These are phyloP conservation scores for Epinephelus cyanopodus DNA, from an alignment of 2,113 vertebrate genomes.

Conservation along the genomic window DNA sequence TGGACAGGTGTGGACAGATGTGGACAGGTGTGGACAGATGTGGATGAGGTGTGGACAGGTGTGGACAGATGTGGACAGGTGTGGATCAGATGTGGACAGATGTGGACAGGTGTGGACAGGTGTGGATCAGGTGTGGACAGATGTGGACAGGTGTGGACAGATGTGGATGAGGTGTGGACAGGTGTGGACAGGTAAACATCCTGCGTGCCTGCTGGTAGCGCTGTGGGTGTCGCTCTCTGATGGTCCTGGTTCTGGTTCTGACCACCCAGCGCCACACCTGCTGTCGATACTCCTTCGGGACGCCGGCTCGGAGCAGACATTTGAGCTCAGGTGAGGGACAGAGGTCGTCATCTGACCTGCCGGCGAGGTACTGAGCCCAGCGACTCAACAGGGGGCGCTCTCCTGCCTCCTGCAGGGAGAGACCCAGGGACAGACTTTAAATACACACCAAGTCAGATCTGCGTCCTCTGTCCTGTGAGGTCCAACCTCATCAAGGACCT, in stretches of 20 bases:
- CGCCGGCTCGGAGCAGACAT: slow-evolving; percentile 87
- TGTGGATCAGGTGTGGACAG: too few relatives aligned
- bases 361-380: slow-evolving; percentile 88
- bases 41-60: too few relatives aligned
- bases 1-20: too few relatives aligned
- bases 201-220: slow-evolving; percentile 83
- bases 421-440: neutral
- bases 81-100: too few relatives aligned
- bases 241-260: slow-evolving; percentile 72
- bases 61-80: too few relatives aligned
- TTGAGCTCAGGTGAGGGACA: slow-evolving; percentile 86
- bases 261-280: slow-evolving; percentile 91
- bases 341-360: slow-evolving; percentile 80
- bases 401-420: slow-evolving; percentile 74
- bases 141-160: neutral
- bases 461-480: too few relatives aligned
- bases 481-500: too few relatives aligned
- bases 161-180: neutral
- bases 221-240: slow-evolving; percentile 72
- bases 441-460: neutral
- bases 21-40: too few relatives aligned
- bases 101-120: too few relatives aligned
- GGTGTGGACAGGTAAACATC: neutral
- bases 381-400: slow-evolving; percentile 86
- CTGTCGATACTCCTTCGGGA: slow-evolving; percentile 88